These are phyloP conservation scores for Neuroterus valhalla DNA, from an alignment of 1,140 invertebrate genomes.

Conservation along the genomic window DNA sequence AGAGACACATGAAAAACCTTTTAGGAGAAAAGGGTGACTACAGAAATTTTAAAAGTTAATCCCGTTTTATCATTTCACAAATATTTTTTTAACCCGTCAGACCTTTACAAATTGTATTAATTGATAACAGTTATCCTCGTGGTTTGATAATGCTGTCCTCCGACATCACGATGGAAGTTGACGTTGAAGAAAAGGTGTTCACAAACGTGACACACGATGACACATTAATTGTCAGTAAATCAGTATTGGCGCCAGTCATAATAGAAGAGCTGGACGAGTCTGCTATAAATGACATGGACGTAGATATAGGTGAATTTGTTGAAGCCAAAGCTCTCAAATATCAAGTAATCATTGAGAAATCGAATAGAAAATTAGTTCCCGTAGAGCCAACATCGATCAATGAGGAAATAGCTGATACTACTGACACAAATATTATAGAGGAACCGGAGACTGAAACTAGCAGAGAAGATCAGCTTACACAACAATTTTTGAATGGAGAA, in stretches of 20 bases:
- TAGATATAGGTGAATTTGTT: constrained; percentile 69
- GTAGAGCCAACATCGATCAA: constrained; percentile 26
- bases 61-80: too few relatives aligned
- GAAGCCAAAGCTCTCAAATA: constrained; percentile 66
- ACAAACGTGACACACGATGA: constrained; percentile 23
- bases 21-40: too few relatives aligned
- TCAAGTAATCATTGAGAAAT: constrained; percentile 49
- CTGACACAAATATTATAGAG: constrained; percentile 40
- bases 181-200: constrained; percentile 28
- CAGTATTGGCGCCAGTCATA: constrained; percentile 61
- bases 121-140: too few relatives aligned
- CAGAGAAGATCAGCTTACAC: constrained; percentile 77
- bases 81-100: too few relatives aligned
- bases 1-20: too few relatives aligned
- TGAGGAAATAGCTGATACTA: constrained; percentile 38
- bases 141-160: neutral
- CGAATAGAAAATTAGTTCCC: neutral
- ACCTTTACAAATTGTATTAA: too few relatives aligned
- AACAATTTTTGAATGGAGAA: constrained; percentile 82
- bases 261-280: constrained; percentile 70
- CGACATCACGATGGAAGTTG: constrained; percentile 41
- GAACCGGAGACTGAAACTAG: constrained; percentile 53
- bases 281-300: constrained; percentile 53
- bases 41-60: too few relatives aligned
- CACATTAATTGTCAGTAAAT: constrained; percentile 32